Base-by-base conservation (phyloP, 2,888 invertebrate genomes). In the Aphrophora alni region DNA sequence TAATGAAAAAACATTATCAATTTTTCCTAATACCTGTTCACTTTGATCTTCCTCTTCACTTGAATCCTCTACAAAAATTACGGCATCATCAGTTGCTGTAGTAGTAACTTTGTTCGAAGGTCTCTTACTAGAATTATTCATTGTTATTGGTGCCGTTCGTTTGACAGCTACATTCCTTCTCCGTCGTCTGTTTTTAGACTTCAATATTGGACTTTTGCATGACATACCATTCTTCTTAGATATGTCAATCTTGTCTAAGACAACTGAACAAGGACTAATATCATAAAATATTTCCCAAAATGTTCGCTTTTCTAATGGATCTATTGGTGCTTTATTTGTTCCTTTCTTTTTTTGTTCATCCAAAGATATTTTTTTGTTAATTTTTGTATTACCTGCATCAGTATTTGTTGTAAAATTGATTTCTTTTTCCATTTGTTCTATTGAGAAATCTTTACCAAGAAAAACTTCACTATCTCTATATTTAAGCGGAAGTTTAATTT, bases 401-500 rank as follows among this genome's bases (percentile, higher is more conserved):
- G 12, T 21, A 14, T 21, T 59, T 21, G 14, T 8, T 21, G 21
- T 2, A 10, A 14, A n/a, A 59, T 21, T 59, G 59, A 59, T 21
- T 21, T 1, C 21, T 3, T n/a, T 21, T 21, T 59, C 59, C n/a
- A 21, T 1, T 21, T 59, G 59, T 59, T 59, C 59, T 21, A 21
- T 21, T 7, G 21, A 59, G 21, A 59, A 59, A 21, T 59, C 59
- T 59, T 59, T 59, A 21, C 21, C 21, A n/a, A 59, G 59, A 21
- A 59, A 59, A 21, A 59, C 59, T 21, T 59, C 59, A 59, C 59
- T 59, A 74, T 79, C 78, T 38, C 69, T 74, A 38, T 74, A 79
- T 68, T 79, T 79, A 17, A 69, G 33, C 10, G 78, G 78, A 59
- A 79, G 17, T 68, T 79, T 79, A 51, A 73, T 79, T 69, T 51